phyloP scores from a whole-genome alignment of 1,140 invertebrate genomes.

The Ceratina australensis region DNA sequence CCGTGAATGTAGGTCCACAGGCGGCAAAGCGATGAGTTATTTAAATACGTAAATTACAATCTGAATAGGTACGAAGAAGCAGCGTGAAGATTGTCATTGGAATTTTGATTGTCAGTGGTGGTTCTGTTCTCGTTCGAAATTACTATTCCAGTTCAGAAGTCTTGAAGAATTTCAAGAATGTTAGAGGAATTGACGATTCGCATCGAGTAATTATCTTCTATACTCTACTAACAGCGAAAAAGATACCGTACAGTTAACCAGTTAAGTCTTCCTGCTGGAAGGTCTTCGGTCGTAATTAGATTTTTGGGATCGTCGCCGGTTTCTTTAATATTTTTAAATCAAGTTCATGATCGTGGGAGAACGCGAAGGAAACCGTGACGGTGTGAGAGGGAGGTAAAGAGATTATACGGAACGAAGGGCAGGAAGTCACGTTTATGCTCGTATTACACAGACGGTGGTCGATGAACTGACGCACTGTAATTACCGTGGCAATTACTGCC shows the following conservation, averaged over 20 bases:
- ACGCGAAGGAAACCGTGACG: not conserved
- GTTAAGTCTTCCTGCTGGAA: no score
- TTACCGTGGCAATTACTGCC: constrained; percentile 64
- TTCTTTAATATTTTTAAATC: not conserved
- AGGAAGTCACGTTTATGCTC: constrained; percentile 57
- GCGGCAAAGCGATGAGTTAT: constrained; percentile 23
- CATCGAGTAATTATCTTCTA: no score
- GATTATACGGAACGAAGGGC: constrained; percentile 12
- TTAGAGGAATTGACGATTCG: no score
- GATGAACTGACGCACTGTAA: constrained; percentile 58
- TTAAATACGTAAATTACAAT: constrained; percentile 6
- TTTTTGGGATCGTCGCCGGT: constrained; percentile 1
- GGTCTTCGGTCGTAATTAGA: not conserved
- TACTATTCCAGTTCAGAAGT: no score
- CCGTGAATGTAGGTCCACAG: not conserved
- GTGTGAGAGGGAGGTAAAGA: no score
- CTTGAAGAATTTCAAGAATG: no score
- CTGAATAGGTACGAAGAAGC: not conserved
- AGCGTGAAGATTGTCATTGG: constrained; percentile 29
- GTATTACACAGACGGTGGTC: constrained; percentile 56
- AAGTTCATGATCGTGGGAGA: not conserved
- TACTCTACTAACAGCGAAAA: no score
- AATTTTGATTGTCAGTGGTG: constrained; percentile 36
- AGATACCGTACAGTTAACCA: no score
- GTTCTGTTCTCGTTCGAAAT: constrained; percentile 17